Base-by-base conservation (phyloP, 2,113 vertebrate species). In the Naja naja region DNA sequence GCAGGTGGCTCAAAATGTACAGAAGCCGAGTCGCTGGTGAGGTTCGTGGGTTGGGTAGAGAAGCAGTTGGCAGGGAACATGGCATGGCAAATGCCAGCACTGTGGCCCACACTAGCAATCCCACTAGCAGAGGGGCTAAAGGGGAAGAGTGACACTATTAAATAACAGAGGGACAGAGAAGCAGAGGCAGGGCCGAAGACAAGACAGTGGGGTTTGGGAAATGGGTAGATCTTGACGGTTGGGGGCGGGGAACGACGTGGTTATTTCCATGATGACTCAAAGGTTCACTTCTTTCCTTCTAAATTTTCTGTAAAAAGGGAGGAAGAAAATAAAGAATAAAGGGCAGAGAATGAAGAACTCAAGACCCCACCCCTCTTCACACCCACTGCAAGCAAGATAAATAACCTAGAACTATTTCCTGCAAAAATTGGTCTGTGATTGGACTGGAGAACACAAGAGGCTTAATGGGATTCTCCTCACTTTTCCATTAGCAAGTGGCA, bases 281-380 rank as follows among this genome's bases (percentile, higher is more conserved):
- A n/a, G 39, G 69, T 85, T 94, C 90, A 94, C 93, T 89, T 89
- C 90, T 18, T 91, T 45, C 91, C 93, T 89, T 94, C 93, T 94
- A 54, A 10, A 69, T 34, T 45, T 3, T 52, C 93, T 94, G 69
- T 53, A 58, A 89, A 87, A 54, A 45, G 58, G 20, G 1, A 8
- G 27, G 3, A 4, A 87, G 18, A 91, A 20, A 88, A 39, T 2
- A 27, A 39, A 81, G 60, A 39, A 5, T 69, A n/a, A 64, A 52
- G 12, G 22, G 11, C 34, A 53, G 8, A 47, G 81, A 87, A 45
- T 18, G 20, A 43, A 54, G 27, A 47, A 1, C 1, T 16, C 30
- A 39, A 20, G 34, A 23, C 49, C 25, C 9, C 4, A 4, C 27
- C 30, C 22, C 56, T 58, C 25, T 10, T 12, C 25, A 30, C 58